Conservation (phyloP, 2,888 invertebrate genomes). For the Limnephilus rhombicus region DNA sequence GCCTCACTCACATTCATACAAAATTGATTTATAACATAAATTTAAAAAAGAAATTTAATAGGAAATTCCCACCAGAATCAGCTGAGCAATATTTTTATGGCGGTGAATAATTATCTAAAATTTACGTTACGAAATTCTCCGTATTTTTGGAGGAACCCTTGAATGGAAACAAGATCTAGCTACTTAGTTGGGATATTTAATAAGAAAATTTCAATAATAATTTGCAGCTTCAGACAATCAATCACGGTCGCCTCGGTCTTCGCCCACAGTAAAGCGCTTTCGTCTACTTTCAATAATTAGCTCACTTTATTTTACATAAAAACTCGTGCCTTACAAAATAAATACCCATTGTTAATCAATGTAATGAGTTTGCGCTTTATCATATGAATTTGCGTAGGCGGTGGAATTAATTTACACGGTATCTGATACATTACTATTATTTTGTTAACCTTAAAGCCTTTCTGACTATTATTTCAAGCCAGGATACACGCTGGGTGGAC, state of each 20-base stretch:
- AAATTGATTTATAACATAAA: neutral
- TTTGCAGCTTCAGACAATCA: neutral
- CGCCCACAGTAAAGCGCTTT: neutral
- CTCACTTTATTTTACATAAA: neutral
- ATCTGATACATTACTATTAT: no score
- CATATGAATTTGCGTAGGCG: neutral
- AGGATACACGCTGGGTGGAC: no score
- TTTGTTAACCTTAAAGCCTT: no score
- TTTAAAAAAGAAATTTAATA: neutral
- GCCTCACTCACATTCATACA: no score
- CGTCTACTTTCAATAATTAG: neutral
- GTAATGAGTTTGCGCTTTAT: neutral
- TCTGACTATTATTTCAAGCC: no score
- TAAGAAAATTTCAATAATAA: neutral
- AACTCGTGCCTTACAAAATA: neutral
- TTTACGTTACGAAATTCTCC: neutral
- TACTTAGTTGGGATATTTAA: neutral
- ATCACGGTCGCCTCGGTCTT: neutral
- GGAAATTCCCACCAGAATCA: neutral
- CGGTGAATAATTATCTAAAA: neutral
- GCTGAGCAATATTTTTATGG: neutral
- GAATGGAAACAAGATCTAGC: neutral
- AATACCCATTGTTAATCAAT: neutral
- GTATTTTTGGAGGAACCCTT: neutral
- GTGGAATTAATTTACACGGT: no score